Base-by-base conservation (phyloP, 2,888 invertebrate species). In the Terebella lapidaria region DNA sequence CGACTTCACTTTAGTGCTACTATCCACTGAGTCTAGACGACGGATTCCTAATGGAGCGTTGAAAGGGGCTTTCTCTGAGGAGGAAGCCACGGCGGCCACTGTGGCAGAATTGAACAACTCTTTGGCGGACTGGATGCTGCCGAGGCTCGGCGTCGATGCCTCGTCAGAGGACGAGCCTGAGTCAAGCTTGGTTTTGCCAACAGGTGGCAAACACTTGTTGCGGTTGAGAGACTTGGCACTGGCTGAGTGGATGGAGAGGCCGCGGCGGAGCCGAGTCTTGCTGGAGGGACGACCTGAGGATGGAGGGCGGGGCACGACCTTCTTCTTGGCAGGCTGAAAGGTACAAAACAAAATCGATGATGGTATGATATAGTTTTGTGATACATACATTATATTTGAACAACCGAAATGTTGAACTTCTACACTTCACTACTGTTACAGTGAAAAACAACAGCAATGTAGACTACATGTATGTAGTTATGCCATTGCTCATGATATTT, bases 151-250 rank as follows among this genome's bases (percentile, higher is more conserved):
- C 24, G n/a, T 10, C n/a, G 49, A 24, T 25, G 28, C 53, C 4
- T 27, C 28, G 28, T 5, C 53, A 27, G 15, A 10, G 5, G 5
- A 4, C 15, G 27, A 26, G 4, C 53, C 53, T 15, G 26, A 26
- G 5, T 15, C 27, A 15, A 15, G 15, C 10, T n/a, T 15, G 15
- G 49, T 49, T 28, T 61, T 57, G 20, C 64, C 62, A 10, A 66
- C 57, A 10, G 79, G 77, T 4, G 79, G 79, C 57, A 79, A 70
- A 66, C 76, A 74, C 22, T 71, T 64, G 60, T 75, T 78, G 58
- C 70, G 70, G 63, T 77, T 77, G 55, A 59, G 54, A 4, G 26
- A 45, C 24, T 20, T 29, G 15, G 45, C 28, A 15, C 25, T 18
- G 30, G 29, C 46, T 26, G 27, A 46, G n/a, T 49, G 57, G 28